Evolutionary conservation across 2,797 vertebrate species (phyloP).

Genomic region (Xenentodon cancila): DNA sequence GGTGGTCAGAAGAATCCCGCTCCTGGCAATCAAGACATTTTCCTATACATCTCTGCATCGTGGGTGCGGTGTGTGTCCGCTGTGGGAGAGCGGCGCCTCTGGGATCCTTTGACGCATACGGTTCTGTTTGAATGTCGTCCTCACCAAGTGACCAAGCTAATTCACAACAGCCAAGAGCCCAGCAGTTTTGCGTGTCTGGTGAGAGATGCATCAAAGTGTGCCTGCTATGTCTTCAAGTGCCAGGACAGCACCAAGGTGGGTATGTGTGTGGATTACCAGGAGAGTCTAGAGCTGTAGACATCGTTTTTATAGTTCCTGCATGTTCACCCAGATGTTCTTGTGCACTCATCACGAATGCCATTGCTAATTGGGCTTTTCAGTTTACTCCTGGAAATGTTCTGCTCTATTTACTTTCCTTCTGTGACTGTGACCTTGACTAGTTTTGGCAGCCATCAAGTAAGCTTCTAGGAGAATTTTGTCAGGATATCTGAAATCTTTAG

Average conservation of each 20-base stretch:
- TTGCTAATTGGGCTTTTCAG: too few species aligned
- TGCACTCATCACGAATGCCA: too few species aligned
- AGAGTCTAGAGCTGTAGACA: neutral
- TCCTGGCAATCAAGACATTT: constrained; percentile 43
- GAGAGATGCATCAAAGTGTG: constrained; percentile 75
- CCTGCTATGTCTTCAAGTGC: constrained; percentile 93
- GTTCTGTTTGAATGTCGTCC: constrained; percentile 90
- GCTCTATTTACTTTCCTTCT: too few species aligned
- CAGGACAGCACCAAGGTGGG: constrained; percentile 78
- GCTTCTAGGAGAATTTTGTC: too few species aligned
- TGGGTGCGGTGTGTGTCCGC: constrained; percentile 82
- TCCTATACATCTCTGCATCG: constrained; percentile 83
- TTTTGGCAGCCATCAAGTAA: too few species aligned
- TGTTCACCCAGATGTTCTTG: too few species aligned
- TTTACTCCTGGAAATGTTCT: too few species aligned
- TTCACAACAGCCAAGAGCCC: constrained; percentile 94
- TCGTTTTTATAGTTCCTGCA: too few species aligned
- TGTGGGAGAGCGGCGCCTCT: constrained; percentile 73
- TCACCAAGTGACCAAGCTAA: constrained; percentile 89
- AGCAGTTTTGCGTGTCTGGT: constrained; percentile 93
- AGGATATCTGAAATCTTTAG: too few species aligned
- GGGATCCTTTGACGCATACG: constrained; percentile 90
- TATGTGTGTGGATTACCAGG: constrained; percentile 1
- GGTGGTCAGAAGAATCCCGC: constrained; percentile 1
- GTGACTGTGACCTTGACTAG: too few species aligned